Conservation (phyloP, 2,888 invertebrate species). For the Parasteatoda lunata region DNA sequence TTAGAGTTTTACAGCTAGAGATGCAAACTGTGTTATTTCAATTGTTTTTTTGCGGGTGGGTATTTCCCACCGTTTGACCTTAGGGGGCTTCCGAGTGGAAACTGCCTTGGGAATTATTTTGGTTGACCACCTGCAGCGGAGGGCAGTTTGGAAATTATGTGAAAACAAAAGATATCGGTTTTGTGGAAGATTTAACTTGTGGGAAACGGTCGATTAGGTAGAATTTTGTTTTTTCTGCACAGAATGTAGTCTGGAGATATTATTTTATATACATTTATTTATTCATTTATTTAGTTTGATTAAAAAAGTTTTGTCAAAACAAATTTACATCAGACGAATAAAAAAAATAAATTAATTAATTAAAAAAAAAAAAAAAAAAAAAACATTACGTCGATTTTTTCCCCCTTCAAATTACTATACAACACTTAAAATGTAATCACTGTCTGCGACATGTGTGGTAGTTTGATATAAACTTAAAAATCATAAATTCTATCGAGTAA, state of each 20-base stretch:
- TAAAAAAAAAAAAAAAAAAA: too few species aligned
- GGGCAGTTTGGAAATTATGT: slow-evolving; percentile 34
- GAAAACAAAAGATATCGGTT: slow-evolving; percentile 36
- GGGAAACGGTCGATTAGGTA: neutral
- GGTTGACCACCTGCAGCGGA: neutral
- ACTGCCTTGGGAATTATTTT: neutral
- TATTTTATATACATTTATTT: slow-evolving; percentile 17
- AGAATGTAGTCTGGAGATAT: too few species aligned
- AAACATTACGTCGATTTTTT: too few species aligned
- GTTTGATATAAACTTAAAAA: too few species aligned
- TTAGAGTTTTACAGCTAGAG: neutral
- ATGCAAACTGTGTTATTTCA: slow-evolving; percentile 2
- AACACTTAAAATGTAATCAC: too few species aligned
- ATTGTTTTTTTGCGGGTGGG: slow-evolving; percentile 11
- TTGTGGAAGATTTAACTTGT: neutral
- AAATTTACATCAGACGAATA: too few species aligned
- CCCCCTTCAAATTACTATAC: too few species aligned
- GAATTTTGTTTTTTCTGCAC: too few species aligned
- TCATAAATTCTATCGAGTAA: too few species aligned
- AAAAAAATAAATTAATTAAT: too few species aligned
- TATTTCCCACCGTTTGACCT: slow-evolving; percentile 33
- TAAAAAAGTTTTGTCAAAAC: neutral
- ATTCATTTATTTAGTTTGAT: neutral
- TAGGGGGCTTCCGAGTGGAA: neutral
- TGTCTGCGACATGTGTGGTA: too few species aligned